Evolutionary conservation across 2,113 vertebrate species (phyloP).

Genomic region (Lethenteron camtschaticum): DNA sequence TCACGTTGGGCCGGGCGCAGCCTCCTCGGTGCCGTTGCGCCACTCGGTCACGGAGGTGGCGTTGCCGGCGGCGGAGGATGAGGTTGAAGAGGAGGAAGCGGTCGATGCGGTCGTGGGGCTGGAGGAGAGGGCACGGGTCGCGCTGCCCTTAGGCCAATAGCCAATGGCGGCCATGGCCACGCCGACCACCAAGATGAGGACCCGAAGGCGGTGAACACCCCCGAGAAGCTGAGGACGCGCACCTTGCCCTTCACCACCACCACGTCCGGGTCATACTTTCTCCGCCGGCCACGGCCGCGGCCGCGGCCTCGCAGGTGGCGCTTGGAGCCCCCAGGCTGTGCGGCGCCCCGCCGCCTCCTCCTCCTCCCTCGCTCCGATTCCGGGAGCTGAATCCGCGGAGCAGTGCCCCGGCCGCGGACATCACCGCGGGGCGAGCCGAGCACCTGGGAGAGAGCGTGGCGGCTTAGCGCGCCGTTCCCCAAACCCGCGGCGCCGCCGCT

Average conservation of each 20-base stretch:
- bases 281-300: background rate
- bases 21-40: no score
- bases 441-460: no score
- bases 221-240: constrained; percentile 71
- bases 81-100: background rate
- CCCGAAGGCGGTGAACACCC: constrained; percentile 79
- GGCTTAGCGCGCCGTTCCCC: no score
- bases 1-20: background rate
- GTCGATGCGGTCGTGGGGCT: constrained; percentile 12
- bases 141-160: constrained; percentile 55
- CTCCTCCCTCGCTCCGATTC: background rate
- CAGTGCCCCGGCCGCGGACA: constrained; percentile 6
- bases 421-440: background rate
- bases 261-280: constrained; percentile 57
- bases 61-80: constrained; percentile 14
- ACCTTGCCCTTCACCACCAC: constrained; percentile 79
- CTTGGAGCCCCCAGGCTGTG: background rate
- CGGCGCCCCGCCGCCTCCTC: background rate
- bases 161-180: constrained; percentile 87
- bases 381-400: constrained; percentile 1
- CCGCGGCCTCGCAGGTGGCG: background rate
- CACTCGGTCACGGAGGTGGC: background rate
- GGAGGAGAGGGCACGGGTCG: constrained; percentile 17
- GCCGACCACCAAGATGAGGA: constrained; percentile 54
- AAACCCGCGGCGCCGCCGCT: no score